Conservation (phyloP, 2,888 invertebrate genomes). For the Ormyrus rosae region DNA sequence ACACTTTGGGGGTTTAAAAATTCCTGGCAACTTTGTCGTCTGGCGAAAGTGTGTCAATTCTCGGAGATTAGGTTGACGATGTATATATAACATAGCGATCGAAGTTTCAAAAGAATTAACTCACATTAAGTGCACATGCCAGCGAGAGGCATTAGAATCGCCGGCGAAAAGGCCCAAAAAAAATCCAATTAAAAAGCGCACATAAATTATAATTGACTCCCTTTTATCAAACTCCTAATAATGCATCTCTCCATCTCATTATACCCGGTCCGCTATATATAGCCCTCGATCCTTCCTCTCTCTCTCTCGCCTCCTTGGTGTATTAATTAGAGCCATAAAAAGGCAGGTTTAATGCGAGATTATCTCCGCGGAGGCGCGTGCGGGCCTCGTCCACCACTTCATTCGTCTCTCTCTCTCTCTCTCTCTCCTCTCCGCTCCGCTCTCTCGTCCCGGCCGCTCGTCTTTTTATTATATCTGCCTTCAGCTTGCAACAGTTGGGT, state of each 20-base stretch:
- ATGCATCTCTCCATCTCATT: constrained; percentile 32
- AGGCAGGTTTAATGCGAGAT: constrained; percentile 55
- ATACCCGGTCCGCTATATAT: background rate
- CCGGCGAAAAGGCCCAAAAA: background rate
- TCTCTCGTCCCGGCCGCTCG: background rate
- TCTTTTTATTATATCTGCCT: constrained; percentile 20
- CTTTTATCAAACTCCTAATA: constrained; percentile 36
- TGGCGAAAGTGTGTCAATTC: too few species aligned
- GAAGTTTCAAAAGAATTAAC: too few species aligned
- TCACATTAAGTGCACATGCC: too few species aligned
- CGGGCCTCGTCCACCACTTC: constrained; percentile 15
- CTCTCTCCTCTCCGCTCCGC: background rate
- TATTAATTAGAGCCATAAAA: constrained; percentile 56
- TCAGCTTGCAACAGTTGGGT: constrained; percentile 49
- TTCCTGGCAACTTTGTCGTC: too few species aligned
- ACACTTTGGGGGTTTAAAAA: too few species aligned
- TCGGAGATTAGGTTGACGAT: too few species aligned
- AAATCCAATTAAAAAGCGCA: constrained; percentile 24
- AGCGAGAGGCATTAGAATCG: too few species aligned
- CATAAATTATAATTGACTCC: constrained; percentile 9
- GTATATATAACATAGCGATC: too few species aligned
- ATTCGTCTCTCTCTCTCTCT: constrained; percentile 22
- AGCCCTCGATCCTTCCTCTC: background rate
- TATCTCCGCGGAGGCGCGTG: constrained; percentile 53
- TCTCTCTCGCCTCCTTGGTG: constrained; percentile 9